A percentile compares a stretch with the other conserved stretches of the same genome.
Evolutionary conservation across 1,140 invertebrate species (phyloP).

Genomic region (Formica exsecta): DNA sequence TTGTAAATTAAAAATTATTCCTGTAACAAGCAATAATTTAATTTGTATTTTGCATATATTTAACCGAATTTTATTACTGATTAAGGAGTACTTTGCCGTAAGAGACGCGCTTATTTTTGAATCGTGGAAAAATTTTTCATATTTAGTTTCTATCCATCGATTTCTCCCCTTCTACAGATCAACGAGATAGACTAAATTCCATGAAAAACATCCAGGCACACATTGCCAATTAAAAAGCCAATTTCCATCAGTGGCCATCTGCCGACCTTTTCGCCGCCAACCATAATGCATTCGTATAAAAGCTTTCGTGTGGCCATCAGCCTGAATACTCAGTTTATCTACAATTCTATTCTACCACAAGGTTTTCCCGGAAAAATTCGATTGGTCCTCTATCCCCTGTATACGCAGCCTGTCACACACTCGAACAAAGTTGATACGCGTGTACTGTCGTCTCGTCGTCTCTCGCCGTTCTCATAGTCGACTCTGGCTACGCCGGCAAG

Average conservation of each 20-base stretch:
- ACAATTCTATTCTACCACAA: constrained; percentile 54
- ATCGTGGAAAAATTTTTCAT: background rate
- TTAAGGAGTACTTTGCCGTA: background rate
- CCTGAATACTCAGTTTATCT: constrained; percentile 45
- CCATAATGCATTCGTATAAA: constrained; percentile 37
- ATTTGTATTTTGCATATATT: background rate
- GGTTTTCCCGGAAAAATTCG: constrained; percentile 66
- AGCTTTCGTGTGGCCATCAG: constrained; percentile 24
- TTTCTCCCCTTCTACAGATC: background rate
- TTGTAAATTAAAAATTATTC: too few relatives aligned
- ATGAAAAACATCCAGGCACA: constrained; percentile 53
- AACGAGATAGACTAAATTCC: constrained; percentile 12
- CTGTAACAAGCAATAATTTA: background rate
- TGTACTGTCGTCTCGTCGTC: constrained; percentile 24
- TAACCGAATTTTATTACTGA: background rate
- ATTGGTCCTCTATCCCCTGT: constrained; percentile 48
- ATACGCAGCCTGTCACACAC: background rate
- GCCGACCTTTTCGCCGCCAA: constrained; percentile 35
- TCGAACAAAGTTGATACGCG: background rate
- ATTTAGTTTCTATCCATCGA: background rate
- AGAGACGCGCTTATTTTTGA: background rate
- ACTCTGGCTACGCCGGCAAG: constrained; percentile 30
- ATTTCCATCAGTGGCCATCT: constrained; percentile 39
- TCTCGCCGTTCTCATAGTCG: constrained; percentile 20
- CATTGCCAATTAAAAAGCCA: constrained; percentile 71